phyloP scores from a whole-genome alignment of 2,113 vertebrate genomes.

The Seriola quinqueradiata region DNA sequence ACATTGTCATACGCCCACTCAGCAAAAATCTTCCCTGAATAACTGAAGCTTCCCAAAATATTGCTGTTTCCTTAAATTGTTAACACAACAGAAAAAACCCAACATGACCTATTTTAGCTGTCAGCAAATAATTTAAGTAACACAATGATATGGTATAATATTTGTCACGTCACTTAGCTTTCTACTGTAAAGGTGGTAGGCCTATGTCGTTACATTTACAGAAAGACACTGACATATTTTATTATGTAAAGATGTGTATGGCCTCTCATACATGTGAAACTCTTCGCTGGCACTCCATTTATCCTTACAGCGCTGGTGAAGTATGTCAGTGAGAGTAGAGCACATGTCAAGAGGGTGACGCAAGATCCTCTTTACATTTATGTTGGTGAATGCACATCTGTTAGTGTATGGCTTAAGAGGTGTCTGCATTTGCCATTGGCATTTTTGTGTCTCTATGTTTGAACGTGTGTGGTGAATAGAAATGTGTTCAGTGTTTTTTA shows the following conservation, averaged over 20 bases:
- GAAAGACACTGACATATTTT: background rate
- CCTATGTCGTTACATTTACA: background rate
- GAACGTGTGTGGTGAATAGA: background rate
- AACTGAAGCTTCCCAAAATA: conserved; percentile 26
- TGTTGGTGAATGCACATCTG: conserved; percentile 15
- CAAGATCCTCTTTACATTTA: background rate
- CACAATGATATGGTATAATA: background rate
- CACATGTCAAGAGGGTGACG: background rate
- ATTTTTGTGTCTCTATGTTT: background rate
- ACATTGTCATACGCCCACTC: conserved; percentile 40
- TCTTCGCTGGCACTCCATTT: background rate
- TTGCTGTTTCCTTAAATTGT: conserved; percentile 1
- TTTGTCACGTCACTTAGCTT: background rate
- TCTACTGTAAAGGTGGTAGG: background rate
- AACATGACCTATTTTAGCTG: conserved; percentile 44
- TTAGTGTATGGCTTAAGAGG: conserved; percentile 7
- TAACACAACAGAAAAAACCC: conserved; percentile 12
- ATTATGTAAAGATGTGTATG: no score
- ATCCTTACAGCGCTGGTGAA: background rate
- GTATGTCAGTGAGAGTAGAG: background rate
- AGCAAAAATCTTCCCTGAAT: conserved; percentile 47
- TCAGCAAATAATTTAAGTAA: conserved; percentile 8
- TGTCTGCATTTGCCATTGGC: background rate
- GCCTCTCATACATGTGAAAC: background rate
- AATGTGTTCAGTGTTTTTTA: background rate